Evolutionary conservation across 2,113 vertebrate species (phyloP), one percentile per base, ranked within the genome.

Genomic region (Benitochromis conjunctus): DNA sequence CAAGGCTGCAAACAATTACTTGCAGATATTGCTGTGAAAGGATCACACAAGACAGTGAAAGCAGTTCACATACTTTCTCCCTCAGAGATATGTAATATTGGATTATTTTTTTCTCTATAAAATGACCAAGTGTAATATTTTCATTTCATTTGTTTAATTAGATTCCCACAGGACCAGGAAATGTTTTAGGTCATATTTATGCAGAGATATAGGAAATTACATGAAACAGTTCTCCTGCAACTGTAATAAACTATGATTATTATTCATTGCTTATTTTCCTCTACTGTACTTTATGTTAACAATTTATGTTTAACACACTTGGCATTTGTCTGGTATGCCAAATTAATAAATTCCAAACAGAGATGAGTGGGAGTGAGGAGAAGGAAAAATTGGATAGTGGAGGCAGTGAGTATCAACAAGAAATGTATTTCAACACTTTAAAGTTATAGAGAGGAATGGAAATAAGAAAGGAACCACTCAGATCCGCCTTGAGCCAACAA

Each of bases 401-500:
- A 89, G 79, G 82, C 31, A 46, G 36, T 43, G 80, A 80, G 83
- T 87, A 57, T 85, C 58, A 69, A 90, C 86, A 89, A 69, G 78
- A 86, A 81, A 82, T 90, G 48, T 78, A 89, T 82, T 86, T 91
- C 82, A 92, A 36, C 80, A 80, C 66, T 91, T 82, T 79, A 87
- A 86, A 80, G 81, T 83, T 87, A 56, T 53, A 64, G 76, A 81
- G 51, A 41, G 43, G 74, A 56, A 31, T 26, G 80, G 79, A 85
- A 89, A 90, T 57, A 56, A 77, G 46, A 87, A 56, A 88, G 66
- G 53, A 81, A 82, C 79, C 76, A 76, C 88, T 86, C 57, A 79
- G 69, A 82, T 83, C 53, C 81, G 83, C 55, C 19, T 2, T 3
- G 8, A n/a, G 54, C 71, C 31, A 41, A 89, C 71, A 88, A 74